Conservation (phyloP, 2,113 vertebrate genomes). For the Vireo altiloquus region DNA sequence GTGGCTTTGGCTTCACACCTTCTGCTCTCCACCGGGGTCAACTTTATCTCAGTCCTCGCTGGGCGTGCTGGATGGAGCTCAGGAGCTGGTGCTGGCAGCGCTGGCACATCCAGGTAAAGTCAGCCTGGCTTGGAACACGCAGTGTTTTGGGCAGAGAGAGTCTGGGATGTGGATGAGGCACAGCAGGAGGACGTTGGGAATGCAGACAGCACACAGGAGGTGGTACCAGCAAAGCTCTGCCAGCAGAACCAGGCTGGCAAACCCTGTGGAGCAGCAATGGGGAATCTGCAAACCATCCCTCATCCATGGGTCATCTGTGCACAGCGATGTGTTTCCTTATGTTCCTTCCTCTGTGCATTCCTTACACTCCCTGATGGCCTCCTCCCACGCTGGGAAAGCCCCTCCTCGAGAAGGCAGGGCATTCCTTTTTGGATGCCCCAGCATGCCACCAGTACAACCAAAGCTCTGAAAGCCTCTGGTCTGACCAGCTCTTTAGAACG, state of each 20-base stretch:
- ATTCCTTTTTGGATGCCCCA: background rate
- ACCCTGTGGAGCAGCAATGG: background rate
- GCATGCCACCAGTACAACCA: background rate
- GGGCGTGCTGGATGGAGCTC: background rate
- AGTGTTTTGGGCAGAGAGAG: background rate
- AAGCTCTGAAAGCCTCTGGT: background rate
- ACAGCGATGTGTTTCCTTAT: background rate
- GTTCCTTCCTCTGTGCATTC: background rate
- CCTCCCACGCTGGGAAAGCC: background rate
- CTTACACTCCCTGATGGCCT: background rate
- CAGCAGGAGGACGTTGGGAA: background rate
- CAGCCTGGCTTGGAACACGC: background rate
- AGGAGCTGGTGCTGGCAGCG: rapidly evolving
- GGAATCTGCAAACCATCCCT: background rate
- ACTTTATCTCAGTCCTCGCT: rapidly evolving
- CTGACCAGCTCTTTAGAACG: background rate
- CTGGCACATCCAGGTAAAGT: background rate
- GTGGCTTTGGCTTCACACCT: background rate
- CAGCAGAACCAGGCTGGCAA: background rate
- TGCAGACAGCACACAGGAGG: background rate
- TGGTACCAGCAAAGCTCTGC: background rate
- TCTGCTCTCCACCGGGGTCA: background rate
- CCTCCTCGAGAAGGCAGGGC: background rate
- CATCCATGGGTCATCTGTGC: rapidly evolving
- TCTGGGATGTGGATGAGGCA: background rate